A percentile compares a stretch with the other conserved stretches of the same genome.
Conservation (phyloP, 2,797 vertebrate species). For the Sarcophilus harrisii region DNA sequence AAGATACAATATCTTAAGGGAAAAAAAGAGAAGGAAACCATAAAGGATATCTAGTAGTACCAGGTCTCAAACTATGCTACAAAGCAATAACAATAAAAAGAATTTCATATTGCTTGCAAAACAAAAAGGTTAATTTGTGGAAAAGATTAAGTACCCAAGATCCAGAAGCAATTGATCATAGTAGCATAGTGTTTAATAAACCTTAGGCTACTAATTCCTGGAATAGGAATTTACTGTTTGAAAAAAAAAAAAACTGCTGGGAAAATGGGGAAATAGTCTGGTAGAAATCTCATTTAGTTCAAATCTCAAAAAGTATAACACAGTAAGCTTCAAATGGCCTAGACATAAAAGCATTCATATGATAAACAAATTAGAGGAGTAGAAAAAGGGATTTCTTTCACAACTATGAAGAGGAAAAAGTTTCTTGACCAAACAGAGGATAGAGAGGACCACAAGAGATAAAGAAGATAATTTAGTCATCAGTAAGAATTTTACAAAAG, state of each 20-base stretch:
- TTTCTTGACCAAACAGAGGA: background rate
- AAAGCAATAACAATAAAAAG: background rate
- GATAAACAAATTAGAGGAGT: background rate
- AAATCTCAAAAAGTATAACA: no score
- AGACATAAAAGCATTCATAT: background rate
- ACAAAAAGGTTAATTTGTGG: background rate
- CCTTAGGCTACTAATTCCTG: background rate
- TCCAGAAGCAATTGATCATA: background rate
- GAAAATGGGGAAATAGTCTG: background rate
- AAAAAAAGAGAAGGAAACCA: background rate
- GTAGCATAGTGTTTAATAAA: background rate
- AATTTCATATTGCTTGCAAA: background rate
- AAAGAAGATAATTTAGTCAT: background rate
- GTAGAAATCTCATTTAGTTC: background rate
- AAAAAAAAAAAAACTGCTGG: background rate
- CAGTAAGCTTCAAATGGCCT: background rate
- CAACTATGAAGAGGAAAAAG: background rate
- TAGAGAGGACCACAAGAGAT: background rate
- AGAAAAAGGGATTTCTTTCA: background rate
- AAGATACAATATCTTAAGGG: background rate
- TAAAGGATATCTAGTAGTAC: background rate
- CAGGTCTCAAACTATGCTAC: background rate
- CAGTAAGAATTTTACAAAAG: background rate
- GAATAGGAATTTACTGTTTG: background rate
- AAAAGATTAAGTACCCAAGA: background rate